Conservation (phyloP, 2,113 vertebrate species). For the Plotosus lineatus region DNA sequence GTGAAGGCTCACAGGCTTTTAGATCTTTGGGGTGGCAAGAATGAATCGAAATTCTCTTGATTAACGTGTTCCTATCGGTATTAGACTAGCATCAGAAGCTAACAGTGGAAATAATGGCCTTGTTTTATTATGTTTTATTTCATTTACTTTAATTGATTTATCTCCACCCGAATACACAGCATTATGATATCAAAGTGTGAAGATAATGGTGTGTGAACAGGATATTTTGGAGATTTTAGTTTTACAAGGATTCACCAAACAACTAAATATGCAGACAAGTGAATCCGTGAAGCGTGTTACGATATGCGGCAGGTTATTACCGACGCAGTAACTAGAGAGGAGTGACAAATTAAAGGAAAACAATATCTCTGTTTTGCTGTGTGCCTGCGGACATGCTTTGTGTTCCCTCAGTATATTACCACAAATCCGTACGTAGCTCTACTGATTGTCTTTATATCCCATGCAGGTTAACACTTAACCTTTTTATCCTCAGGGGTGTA, state of each 20-base stretch:
- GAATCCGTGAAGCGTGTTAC: background rate
- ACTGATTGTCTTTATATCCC: background rate
- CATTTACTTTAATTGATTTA: background rate
- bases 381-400: background rate
- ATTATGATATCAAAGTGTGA: background rate
- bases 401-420: background rate
- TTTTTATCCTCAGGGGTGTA: background rate
- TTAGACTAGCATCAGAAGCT: constrained; percentile 65
- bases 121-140: background rate
- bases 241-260: background rate
- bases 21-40: background rate
- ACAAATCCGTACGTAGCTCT: background rate
- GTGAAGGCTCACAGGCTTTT: background rate
- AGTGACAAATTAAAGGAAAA: background rate
- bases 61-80: constrained; percentile 41
- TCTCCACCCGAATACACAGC: background rate
- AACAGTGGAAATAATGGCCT: background rate
- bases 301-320: background rate
- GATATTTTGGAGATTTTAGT: background rate
- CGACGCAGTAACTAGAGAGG: background rate
- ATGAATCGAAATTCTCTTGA: background rate
- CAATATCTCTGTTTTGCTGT: background rate
- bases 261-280: background rate
- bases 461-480: no score
- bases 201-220: background rate